These are phyloP conservation scores for Rotaria socialis DNA, from an alignment of 2,888 invertebrate species.

Conservation along the genomic window DNA sequence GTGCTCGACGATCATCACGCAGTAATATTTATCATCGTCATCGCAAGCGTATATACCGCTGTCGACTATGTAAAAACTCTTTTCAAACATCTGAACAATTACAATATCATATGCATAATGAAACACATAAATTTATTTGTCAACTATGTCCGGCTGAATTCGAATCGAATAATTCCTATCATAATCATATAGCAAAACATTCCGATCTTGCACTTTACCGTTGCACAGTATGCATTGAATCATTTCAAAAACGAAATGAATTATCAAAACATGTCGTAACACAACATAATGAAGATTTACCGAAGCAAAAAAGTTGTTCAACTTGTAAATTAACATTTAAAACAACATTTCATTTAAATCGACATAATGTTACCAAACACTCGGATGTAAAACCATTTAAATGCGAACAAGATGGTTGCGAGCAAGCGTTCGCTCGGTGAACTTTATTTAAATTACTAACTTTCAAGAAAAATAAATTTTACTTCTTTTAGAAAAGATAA, in stretches of 20 bases:
- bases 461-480: not conserved
- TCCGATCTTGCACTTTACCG: constrained; percentile 27
- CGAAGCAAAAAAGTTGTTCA: constrained; percentile 41
- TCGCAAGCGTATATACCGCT: not conserved
- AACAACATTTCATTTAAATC: constrained; percentile 44
- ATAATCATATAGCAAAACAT: constrained; percentile 44
- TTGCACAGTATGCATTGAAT: constrained; percentile 36
- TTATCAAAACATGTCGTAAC: constrained; percentile 36
- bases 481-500: constrained; percentile 38
- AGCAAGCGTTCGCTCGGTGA: constrained; percentile 39
- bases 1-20: constrained; percentile 29
- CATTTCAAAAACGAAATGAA: constrained; percentile 44
- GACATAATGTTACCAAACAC: constrained; percentile 40
- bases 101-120: not conserved
- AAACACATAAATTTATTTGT: constrained; percentile 38
- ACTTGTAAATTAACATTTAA: constrained; percentile 43
- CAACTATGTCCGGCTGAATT: constrained; percentile 38
- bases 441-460: not conserved
- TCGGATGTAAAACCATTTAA: constrained; percentile 38
- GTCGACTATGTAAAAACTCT: not conserved
- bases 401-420: constrained; percentile 40
- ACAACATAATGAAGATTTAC: constrained; percentile 36
- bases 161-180: constrained; percentile 32
- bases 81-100: constrained; percentile 20
- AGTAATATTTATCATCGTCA: not conserved